Base-by-base conservation (phyloP, 2,797 vertebrate species). In the Gadopsis bispinosus region DNA sequence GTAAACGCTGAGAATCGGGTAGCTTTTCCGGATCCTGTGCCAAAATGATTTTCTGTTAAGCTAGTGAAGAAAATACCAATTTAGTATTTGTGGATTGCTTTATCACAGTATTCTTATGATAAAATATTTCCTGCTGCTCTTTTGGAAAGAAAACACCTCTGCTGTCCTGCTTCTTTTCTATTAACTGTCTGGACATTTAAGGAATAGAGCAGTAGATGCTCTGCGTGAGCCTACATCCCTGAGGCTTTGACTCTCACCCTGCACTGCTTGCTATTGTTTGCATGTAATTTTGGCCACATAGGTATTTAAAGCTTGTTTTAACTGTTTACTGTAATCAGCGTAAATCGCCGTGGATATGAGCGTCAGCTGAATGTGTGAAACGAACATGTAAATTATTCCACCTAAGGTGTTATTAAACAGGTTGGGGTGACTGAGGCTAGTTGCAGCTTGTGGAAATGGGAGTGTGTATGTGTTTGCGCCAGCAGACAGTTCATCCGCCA, bases 251-350 rank as follows among this genome's bases (percentile, higher is more conserved):
- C 51, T 2, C 43, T 60, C 29, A 3, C 17, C 26, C 14, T 54
- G 39, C 71, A 22, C 41, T 60, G 33, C 56, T 62, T 35, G 13
- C 64, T 64, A 75, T 84, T 84, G 84, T 88, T 73, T 73, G 69
- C 71, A 59, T 74, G 74, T 69, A 53, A 29, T 84, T 84, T 88
- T 45, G 62, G 0, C 26, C 59, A 59, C 58, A 73, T 62, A 67
- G 68, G 69, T 77, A 73, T 82, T 89, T 87, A 80, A 77, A 81
- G 69, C 77, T 83, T 69, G 67, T 89, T 80, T 87, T 69, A 76
- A 73, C 41, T 91, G 90, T 90, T 88, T 81, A 90, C 89, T 88
- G 80, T 92, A 89, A 91, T 91, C 83, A 80, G 61, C 5, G 4
- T 74, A 80, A 89, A 83, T 81, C 48, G 43, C 75, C 35, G 41